Conservation (phyloP, 1,140 invertebrate species). For the Zaprionus gabonicus region DNA sequence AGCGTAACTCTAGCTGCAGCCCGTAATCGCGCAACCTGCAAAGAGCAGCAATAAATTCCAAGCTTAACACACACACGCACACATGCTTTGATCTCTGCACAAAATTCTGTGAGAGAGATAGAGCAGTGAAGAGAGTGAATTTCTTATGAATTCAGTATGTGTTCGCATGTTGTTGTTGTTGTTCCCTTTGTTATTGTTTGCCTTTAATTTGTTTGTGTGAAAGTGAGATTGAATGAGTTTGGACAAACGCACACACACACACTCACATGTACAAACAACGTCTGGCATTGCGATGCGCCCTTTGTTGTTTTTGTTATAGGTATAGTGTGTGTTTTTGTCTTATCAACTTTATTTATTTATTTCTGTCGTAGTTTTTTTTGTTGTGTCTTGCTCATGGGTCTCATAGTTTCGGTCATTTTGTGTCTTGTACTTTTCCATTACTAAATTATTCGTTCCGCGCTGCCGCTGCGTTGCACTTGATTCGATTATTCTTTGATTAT, state of each 20-base stretch:
- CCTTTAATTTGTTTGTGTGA: slow-evolving; percentile 72
- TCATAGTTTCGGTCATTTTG: slow-evolving; percentile 21
- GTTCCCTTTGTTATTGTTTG: slow-evolving; percentile 50
- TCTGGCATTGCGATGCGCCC: slow-evolving; percentile 22
- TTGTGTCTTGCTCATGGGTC: neutral
- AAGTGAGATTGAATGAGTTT: slow-evolving; percentile 70
- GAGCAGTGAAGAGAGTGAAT: slow-evolving; percentile 4
- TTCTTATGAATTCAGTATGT: slow-evolving; percentile 32
- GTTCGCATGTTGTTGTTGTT: slow-evolving; percentile 48
- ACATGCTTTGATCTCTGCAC: slow-evolving; percentile 34
- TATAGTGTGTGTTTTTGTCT: slow-evolving; percentile 46
- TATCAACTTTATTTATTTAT: slow-evolving; percentile 57
- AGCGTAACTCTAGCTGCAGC: neutral
- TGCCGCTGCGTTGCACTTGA: slow-evolving; percentile 4
- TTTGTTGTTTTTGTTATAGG: slow-evolving; percentile 20
- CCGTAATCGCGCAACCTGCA: slow-evolving; percentile 4
- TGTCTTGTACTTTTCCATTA: slow-evolving; percentile 59
- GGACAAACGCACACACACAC: slow-evolving; percentile 19
- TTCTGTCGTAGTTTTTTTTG: slow-evolving; percentile 12
- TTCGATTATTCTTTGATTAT: neutral
- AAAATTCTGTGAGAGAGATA: slow-evolving; percentile 8
- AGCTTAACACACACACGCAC: neutral
- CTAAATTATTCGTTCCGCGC: slow-evolving; percentile 28
- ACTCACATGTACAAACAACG: neutral
- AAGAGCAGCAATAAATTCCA: slow-evolving; percentile 1